phyloP scores from a whole-genome alignment of 2,113 vertebrate genomes.

The Microtus richardsoni region DNA sequence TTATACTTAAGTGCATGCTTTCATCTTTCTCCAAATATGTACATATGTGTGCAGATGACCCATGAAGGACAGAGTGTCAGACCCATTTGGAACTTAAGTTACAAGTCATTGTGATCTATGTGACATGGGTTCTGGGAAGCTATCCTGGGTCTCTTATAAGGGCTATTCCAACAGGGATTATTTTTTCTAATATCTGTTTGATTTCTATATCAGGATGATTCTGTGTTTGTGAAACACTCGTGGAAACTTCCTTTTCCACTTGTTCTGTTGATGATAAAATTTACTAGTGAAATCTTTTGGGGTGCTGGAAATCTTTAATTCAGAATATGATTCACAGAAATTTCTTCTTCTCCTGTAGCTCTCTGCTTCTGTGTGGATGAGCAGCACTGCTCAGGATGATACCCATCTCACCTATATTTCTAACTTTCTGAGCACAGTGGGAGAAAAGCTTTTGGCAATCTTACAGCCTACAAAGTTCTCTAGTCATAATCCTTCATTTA shows the following conservation, averaged over 20 bases:
- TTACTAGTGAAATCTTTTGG: neutral
- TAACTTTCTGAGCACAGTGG: neutral
- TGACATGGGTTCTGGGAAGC: neutral
- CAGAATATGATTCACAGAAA: neutral
- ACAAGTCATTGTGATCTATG: neutral
- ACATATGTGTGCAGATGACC: neutral
- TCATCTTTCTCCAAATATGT: neutral
- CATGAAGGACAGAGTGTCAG: neutral
- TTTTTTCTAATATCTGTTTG: neutral
- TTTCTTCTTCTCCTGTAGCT: neutral
- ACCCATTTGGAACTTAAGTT: neutral
- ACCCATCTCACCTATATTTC: neutral
- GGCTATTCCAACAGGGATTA: neutral
- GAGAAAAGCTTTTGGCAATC: neutral
- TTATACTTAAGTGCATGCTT: neutral
- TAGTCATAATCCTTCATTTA: neutral
- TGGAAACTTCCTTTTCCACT: neutral
- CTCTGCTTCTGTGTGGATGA: neutral
- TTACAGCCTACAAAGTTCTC: neutral
- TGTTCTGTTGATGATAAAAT: neutral
- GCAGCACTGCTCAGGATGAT: neutral
- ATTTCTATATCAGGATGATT: neutral
- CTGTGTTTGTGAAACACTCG: neutral
- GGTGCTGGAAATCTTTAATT: neutral
- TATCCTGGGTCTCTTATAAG: neutral